Evolutionary conservation across 2,113 vertebrate genomes (phyloP), one percentile per base, ranked within the genome.

Genomic region (Gopherus evgoodei): DNA sequence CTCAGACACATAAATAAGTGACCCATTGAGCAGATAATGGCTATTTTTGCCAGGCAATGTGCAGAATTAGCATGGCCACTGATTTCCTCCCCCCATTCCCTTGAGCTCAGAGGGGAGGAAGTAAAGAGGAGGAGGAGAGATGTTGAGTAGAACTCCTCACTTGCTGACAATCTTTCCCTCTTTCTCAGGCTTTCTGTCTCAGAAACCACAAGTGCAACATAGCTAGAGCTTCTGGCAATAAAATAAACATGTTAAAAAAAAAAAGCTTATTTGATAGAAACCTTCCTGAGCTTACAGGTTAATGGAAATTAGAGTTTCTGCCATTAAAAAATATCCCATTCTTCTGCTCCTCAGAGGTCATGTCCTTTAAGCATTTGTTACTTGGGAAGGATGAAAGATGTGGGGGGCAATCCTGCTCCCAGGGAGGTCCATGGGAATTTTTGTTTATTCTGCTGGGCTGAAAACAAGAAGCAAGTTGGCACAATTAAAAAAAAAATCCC

Each of bases 381-480:
- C 84, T 84, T 84, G 57, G 81, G 94, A 94, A 89, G 57, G 50
- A 53, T 97, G 96, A 85, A 91, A 83, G 79, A 90, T 72, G 93
- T 92, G 27, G 47, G 47, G 16, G 86, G 53, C 75, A 87, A 7
- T 88, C 90, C 79, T 88, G 24, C 49, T 91, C 38, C 56, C 38
- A 24, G 35, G 11, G 38, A 86, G 91, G 86, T 76, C 47, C 81
- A 83, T 93, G 35, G 4, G 25, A 88, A n/a, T 83, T 88, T 88
- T 94, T 91, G 14, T 93, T 94, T 95, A 78, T 93, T 31, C 44
- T 87, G 52, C 82, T 84, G n/a, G 72, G 35, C 14, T 93, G 85
- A 91, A 92, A 94, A 95, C 92, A 96, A 96, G 90, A 93, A 91
- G 83, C 89, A 93, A 79, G 24, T 25, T 88, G 86, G 19, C 76